phyloP scores from a whole-genome alignment of 2,797 vertebrate genomes.

The Nannoperca obscura region DNA sequence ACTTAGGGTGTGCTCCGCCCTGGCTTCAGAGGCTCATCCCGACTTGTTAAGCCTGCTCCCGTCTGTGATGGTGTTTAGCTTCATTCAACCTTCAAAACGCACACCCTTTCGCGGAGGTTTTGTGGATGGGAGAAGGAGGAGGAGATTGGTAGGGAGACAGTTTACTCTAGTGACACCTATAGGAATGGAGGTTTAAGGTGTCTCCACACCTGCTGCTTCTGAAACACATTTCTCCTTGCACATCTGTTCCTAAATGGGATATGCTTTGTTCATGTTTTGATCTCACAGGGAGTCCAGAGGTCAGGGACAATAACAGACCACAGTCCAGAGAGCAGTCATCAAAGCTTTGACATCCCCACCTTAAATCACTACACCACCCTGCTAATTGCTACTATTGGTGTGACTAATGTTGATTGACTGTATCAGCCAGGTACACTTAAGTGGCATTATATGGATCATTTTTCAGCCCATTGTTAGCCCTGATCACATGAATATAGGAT shows the following conservation, averaged over 20 bases:
- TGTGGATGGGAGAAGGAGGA: slow-evolving; percentile 54
- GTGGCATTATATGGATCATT: background rate
- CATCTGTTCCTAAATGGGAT: background rate
- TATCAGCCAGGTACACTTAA: background rate
- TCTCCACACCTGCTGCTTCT: background rate
- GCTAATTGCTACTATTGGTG: background rate
- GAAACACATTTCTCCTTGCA: background rate
- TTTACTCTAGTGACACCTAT: slow-evolving; percentile 80
- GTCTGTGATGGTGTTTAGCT: slow-evolving; percentile 54
- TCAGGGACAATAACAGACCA: background rate
- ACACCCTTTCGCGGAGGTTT: slow-evolving; percentile 80
- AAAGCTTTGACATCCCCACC: too few relatives aligned
- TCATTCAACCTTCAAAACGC: slow-evolving; percentile 80
- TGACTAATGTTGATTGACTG: background rate
- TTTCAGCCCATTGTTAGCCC: background rate
- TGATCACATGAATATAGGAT: background rate
- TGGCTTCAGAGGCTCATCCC: slow-evolving; percentile 16
- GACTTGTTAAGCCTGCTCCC: slow-evolving; percentile 7
- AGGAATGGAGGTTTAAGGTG: slow-evolving; percentile 77
- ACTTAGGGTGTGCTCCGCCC: background rate
- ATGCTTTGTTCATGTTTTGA: background rate
- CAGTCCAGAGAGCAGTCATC: background rate
- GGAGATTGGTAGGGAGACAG: slow-evolving; percentile 26
- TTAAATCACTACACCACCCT: background rate
- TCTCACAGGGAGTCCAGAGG: slow-evolving; percentile 2